A percentile compares a stretch with the other conserved stretches of the same genome.
phyloP scores from a whole-genome alignment of 2,113 vertebrate genomes.

The Dasyurus viverrinus region DNA sequence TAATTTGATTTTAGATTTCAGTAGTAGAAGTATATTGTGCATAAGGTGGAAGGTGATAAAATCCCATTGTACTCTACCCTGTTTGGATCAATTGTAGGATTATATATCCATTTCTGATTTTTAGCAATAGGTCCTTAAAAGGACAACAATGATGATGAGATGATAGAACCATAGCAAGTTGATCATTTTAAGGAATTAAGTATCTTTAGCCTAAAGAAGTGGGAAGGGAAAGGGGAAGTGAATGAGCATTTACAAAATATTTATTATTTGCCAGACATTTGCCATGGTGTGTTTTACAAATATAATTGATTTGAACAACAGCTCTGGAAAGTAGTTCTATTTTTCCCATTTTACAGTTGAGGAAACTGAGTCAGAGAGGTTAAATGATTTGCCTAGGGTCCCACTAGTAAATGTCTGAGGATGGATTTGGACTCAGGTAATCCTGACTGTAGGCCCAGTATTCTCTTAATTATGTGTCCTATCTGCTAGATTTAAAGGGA shows the following conservation, averaged over 20 bases:
- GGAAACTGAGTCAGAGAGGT: neutral
- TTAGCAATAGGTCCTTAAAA: neutral
- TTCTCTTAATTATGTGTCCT: neutral
- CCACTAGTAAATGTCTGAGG: neutral
- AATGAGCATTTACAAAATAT: neutral
- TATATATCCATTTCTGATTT: neutral
- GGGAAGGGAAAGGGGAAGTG: neutral
- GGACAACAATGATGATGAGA: neutral
- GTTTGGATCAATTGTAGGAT: neutral
- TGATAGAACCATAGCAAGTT: neutral
- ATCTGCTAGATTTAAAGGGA: neutral
- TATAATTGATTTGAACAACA: neutral
- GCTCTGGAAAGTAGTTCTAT: neutral
- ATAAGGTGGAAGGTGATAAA: neutral
- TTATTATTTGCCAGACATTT: neutral
- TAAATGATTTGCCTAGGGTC: neutral
- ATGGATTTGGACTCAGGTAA: neutral
- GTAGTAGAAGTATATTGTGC: neutral
- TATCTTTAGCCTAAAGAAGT: neutral
- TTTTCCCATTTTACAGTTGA: neutral
- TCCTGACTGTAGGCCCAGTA: neutral
- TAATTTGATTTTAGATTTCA: neutral
- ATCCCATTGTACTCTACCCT: neutral
- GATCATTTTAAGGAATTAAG: neutral
- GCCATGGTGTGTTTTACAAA: neutral